Base-by-base conservation (phyloP, 2,888 invertebrate species). In the Apeira syringaria region DNA sequence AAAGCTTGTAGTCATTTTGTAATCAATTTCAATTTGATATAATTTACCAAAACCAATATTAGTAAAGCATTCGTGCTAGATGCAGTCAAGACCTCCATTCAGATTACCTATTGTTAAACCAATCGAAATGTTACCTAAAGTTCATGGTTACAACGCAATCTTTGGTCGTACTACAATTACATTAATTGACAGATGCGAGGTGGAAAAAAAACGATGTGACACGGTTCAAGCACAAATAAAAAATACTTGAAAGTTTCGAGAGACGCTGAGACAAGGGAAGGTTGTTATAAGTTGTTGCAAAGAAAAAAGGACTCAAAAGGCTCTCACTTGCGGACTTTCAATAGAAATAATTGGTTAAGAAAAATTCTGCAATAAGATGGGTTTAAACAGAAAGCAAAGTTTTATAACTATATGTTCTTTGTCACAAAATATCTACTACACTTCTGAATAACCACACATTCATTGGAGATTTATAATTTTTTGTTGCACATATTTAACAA, bases 111-210 rank as follows among this genome's bases (percentile, higher is more conserved):
- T 54, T 54, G 51, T 52, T 52, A 46, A 45, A 47, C 51, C 49
- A 47, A 47, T 47, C 49, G 42, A 45, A 45, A 46, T 41, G 47
- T 41, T 41, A 37, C 22, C 46, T 27, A 56, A 53, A 53, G 56
- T 56, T 56, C 56, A 56, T 35, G 56, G 56, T 37, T 50, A 44
- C 47, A 3, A 42, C 43, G 56, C 56, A 53, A 53, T 48, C 39
- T 34, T 24, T 6, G 24, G 11, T 37, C 37, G 46, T 39, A 46
- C 38, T 9, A 40, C 50, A 47, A 53, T 49, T 50, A 53, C 43
- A 45, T 47, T 50, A 48, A 55, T 56, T 53, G 53, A 50, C 29
- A 45, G 48, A 47, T 47, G 53, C 46, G 47, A 50, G 47, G 50
- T 43, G n/a, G n/a, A n/a, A 30, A 47, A 46, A 40, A 39, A 31